phyloP scores from a whole-genome alignment of 1,140 invertebrate species.

The Papilio machaon region DNA sequence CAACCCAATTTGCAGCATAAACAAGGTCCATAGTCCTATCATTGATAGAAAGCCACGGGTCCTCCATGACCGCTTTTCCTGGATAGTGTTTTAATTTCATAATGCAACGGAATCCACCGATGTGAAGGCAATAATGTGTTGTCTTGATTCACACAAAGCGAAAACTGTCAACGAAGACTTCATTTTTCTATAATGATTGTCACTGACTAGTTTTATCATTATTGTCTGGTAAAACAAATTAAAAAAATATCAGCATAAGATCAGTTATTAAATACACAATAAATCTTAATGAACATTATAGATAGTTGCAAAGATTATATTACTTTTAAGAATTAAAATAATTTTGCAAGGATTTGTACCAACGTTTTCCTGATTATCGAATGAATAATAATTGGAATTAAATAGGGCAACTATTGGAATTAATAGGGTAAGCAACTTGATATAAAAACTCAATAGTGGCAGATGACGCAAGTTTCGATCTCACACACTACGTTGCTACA shows the following conservation, averaged over 20 bases:
- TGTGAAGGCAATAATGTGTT: conserved; percentile 39
- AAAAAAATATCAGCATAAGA: background rate
- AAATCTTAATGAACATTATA: background rate
- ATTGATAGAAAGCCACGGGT: conserved; percentile 84
- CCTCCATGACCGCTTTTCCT: conserved; percentile 89
- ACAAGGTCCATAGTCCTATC: conserved; percentile 87
- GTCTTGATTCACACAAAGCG: conserved; percentile 17
- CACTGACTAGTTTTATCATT: conserved; percentile 30
- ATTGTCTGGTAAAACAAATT: conserved; percentile 2
- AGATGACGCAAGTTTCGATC: background rate
- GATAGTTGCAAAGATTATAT: background rate
- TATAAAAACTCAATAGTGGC: background rate
- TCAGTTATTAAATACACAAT: background rate
- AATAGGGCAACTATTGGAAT: background rate
- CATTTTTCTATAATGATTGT: conserved; percentile 32
- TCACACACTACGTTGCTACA: conserved; percentile 17
- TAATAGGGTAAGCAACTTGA: background rate
- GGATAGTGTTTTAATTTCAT: conserved; percentile 93
- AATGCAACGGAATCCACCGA: conserved; percentile 54
- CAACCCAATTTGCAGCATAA: conserved; percentile 92
- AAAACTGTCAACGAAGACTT: background rate
- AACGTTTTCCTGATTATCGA: background rate
- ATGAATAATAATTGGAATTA: background rate
- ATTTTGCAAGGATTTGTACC: conserved; percentile 27
- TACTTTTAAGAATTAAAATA: conserved; percentile 9